Evolutionary conservation across 2,888 invertebrate species (phyloP), one percentile per base, ranked within the genome.

Genomic region (Clivina fossor): DNA sequence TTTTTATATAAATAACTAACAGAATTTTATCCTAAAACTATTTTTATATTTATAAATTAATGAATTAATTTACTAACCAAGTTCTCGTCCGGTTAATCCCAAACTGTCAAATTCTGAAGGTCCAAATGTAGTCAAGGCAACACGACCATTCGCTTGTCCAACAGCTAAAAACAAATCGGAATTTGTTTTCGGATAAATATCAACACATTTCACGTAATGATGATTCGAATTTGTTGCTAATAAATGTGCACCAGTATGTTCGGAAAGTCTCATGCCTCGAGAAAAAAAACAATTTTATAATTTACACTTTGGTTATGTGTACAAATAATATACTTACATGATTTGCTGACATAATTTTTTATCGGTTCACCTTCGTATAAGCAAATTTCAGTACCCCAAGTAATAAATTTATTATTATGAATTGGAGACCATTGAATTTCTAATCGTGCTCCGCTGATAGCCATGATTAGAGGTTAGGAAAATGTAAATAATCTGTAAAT

Each of bases 361-460:
- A 81, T 72, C 33, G 79, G 76, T 61, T 80, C 78, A 18, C 89
- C 83, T 78, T 93, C 90, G 70, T 93, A 94, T 46, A 95, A 76
- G 72, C 83, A 87, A 69, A 96, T 86, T 69, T 94, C 93, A 50
- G 92, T 86, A 33, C 93, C 91, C 89, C 93, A 93, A 44, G 92
- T 86, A 61, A 94, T 84, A 69, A 94, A 94, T 69, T 89, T 90
- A 66, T 93, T 84, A 2, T 77, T 74, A 62, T 81, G 78, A 51
- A 85, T 81, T 1, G 93, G 93, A 22, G 93, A 90, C 94, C 94
- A 95, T 67, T 87, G 83, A 26, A 93, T 82, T 68, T 94, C 93
- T 61, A 88, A 77, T 73, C 86, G 81, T 43, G 80, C 77, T 53
- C 55, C 47, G 32, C 47, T 47, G 40, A 55, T 53, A 19, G 2